phyloP scores from a whole-genome alignment of 2,888 invertebrate species.

The Epinotia brunnichana region DNA sequence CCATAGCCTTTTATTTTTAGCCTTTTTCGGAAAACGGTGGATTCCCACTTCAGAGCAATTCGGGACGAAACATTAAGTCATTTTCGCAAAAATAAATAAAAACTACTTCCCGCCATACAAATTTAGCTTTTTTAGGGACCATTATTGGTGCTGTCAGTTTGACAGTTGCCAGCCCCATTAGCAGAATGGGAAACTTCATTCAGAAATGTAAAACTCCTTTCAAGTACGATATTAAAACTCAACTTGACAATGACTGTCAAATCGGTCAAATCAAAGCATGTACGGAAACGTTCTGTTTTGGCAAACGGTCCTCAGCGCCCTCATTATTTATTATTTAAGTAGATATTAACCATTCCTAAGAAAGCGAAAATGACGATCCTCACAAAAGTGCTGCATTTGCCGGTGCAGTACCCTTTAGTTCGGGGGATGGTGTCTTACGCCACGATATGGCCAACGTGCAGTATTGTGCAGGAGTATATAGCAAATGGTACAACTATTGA shows the following conservation, averaged over 20 bases:
- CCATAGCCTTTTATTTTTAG: no score
- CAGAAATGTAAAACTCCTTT: slow-evolving; percentile 4
- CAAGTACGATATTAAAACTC: neutral
- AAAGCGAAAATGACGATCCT: slow-evolving; percentile 62
- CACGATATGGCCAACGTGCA: slow-evolving; percentile 88
- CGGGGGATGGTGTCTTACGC: slow-evolving; percentile 89
- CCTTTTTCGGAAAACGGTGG: no score
- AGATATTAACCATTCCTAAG: slow-evolving; percentile 15
- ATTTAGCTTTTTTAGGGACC: no score
- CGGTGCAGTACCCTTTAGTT: slow-evolving; percentile 72
- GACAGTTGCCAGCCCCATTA: no score
- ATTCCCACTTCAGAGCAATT: no score
- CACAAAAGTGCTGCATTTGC: slow-evolving; percentile 75
- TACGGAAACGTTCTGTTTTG: slow-evolving; percentile 5
- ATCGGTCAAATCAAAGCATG: slow-evolving; percentile 28
- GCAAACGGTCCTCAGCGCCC: slow-evolving; percentile 10
- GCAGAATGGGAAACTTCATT: neutral
- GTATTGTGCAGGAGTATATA: slow-evolving; percentile 85
- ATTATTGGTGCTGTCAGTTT: no score
- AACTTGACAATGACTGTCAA: slow-evolving; percentile 15
- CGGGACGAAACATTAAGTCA: no score
- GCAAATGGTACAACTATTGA: slow-evolving; percentile 60
- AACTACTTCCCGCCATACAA: no score
- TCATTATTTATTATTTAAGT: slow-evolving; percentile 18
- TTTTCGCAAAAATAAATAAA: no score